A percentile compares a stretch with the other conserved stretches of the same genome.
These are phyloP conservation scores for Camelus bactrianus DNA, from an alignment of 2,113 vertebrate species.

Conservation along the genomic window DNA sequence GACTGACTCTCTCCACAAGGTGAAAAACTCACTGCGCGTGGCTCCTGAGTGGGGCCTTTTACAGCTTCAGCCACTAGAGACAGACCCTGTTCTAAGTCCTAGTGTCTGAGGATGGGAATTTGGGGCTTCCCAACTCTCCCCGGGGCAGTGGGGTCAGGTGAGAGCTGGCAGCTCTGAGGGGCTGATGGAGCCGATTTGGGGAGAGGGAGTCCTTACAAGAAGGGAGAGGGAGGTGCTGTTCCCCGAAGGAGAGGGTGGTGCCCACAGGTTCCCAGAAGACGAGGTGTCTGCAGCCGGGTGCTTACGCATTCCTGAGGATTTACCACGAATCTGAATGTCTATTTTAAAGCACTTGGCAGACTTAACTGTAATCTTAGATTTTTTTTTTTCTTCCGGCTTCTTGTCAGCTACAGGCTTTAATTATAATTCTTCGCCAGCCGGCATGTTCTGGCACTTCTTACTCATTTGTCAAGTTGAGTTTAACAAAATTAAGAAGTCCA, in stretches of 20 bases:
- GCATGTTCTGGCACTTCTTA: background rate
- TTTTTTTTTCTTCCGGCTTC: constrained; percentile 7
- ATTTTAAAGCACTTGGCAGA: background rate
- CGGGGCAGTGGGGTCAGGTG: background rate
- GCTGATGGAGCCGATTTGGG: background rate
- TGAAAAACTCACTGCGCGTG: background rate
- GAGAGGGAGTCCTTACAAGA: background rate
- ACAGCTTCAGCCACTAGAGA: background rate
- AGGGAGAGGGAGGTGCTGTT: background rate
- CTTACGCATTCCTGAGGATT: background rate
- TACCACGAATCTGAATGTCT: background rate
- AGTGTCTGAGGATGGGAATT: background rate
- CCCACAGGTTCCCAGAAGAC: background rate
- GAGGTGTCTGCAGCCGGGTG: background rate
- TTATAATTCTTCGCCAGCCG: constrained; percentile 14
- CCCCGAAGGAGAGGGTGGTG: background rate
- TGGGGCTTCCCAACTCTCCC: background rate
- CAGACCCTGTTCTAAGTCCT: background rate
- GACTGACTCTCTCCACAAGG: background rate
- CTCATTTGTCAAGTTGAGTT: constrained; percentile 38
- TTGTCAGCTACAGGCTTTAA: constrained; percentile 49
- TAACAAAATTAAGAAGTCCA: background rate
- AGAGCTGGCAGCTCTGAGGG: background rate
- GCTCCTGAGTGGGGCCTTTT: background rate
- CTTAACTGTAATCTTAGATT: constrained; percentile 28